These are phyloP conservation scores for Oxycera nigricornis DNA, from an alignment of 2,888 invertebrate genomes.

Conservation along the genomic window DNA sequence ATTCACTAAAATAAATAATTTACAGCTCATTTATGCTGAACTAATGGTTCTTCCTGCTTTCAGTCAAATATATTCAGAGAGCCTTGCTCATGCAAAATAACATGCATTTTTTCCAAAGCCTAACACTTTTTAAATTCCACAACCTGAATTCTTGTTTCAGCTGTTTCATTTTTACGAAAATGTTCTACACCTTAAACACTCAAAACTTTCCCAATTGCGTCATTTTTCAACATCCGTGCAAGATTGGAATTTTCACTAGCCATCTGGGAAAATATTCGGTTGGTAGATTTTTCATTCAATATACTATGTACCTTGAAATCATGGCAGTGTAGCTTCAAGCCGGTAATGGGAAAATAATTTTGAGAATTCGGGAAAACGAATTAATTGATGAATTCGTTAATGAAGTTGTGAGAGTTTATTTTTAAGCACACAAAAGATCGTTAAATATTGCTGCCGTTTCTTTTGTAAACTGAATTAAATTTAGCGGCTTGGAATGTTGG, in stretches of 20 bases:
- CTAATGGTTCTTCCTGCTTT: too few relatives aligned
- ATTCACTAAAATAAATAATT: too few relatives aligned
- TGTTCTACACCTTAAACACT: too few relatives aligned
- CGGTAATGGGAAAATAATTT: too few relatives aligned
- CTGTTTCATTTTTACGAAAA: too few relatives aligned
- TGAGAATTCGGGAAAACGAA: neutral
- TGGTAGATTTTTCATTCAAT: constrained; percentile 12
- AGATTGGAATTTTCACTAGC: constrained; percentile 16
- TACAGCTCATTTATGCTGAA: too few relatives aligned
- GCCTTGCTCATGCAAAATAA: too few relatives aligned
- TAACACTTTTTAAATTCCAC: too few relatives aligned
- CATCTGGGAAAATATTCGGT: constrained; percentile 13
- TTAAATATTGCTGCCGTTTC: neutral
- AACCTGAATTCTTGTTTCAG: too few relatives aligned
- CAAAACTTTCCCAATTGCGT: constrained; percentile 3
- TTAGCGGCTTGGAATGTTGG: too few relatives aligned
- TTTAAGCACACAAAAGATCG: constrained; percentile 1
- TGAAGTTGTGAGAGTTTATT: constrained; percentile 10
- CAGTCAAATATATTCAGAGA: too few relatives aligned
- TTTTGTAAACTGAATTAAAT: neutral
- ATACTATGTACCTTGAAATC: neutral
- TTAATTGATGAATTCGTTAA: constrained; percentile 22
- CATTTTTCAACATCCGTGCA: neutral
- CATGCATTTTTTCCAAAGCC: too few relatives aligned
- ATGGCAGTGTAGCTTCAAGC: neutral